Percentiles rank a stretch among this genome's conserved stretches.
Evolutionary conservation across 2,888 invertebrate species (phyloP).

Genomic region (Zaprionus bogoriensis): DNA sequence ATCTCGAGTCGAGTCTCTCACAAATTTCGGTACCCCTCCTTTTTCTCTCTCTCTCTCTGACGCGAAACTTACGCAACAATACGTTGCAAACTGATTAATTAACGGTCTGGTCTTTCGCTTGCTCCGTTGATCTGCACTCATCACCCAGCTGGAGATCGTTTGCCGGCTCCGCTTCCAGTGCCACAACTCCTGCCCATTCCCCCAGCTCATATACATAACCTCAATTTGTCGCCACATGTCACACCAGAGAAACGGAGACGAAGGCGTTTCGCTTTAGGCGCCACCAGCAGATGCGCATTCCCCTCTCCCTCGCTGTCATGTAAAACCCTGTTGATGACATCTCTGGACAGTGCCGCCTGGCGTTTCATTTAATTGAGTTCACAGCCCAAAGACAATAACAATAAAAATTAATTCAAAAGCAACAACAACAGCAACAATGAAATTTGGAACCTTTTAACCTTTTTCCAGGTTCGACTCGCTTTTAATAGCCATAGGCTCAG

Average conservation of each 20-base stretch:
- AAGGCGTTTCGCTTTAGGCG: constrained; percentile 56
- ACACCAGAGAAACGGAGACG: constrained; percentile 46
- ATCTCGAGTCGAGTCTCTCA: background rate
- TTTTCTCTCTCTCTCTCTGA: constrained; percentile 5
- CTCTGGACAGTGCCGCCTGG: constrained; percentile 67
- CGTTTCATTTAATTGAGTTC: constrained; percentile 76
- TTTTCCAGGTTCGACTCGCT: constrained; percentile 44
- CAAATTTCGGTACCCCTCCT: background rate
- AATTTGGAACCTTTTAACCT: constrained; percentile 74
- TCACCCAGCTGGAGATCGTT: constrained; percentile 40
- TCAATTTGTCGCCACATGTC: constrained; percentile 74
- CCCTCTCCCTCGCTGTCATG: constrained; percentile 22
- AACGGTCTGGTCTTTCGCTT: constrained; percentile 25
- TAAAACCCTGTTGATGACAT: constrained; percentile 61
- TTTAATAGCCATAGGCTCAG: constrained; percentile 57
- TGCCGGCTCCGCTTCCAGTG: background rate
- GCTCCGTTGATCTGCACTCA: constrained; percentile 19
- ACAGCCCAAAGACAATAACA: constrained; percentile 72
- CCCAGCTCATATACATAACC: constrained; percentile 50
- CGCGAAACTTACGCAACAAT: constrained; percentile 43
- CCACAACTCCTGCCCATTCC: background rate
- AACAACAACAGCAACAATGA: constrained; percentile 57
- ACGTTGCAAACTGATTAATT: constrained; percentile 45
- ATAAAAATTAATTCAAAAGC: constrained; percentile 76
- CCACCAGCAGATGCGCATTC: constrained; percentile 50